Evolutionary conservation across 2,888 invertebrate genomes (phyloP).

Genomic region (Nasonia oneida): DNA sequence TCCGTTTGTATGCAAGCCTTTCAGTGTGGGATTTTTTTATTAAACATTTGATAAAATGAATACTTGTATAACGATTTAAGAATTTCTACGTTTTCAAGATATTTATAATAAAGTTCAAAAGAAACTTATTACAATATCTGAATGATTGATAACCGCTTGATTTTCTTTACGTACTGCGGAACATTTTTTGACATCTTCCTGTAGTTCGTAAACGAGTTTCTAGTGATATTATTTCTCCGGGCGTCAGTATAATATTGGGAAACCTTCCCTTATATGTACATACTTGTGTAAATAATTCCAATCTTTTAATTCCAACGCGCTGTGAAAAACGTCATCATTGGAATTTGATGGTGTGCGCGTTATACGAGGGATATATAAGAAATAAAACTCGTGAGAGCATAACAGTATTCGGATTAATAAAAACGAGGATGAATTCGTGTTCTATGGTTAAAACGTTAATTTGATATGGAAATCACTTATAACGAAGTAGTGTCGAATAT

Average conservation of each 20-base stretch:
- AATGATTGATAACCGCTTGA: conserved; percentile 13
- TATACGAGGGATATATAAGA: conserved; percentile 4
- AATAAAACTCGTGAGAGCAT: not conserved
- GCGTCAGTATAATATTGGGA: conserved; percentile 54
- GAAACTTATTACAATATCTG: conserved; percentile 23
- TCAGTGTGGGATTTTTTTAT: not conserved
- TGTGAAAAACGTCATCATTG: conserved; percentile 13
- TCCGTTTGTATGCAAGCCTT: not conserved
- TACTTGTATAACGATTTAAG: conserved; percentile 13
- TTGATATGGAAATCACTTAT: not conserved
- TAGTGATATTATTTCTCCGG: conserved; percentile 22
- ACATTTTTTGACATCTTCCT: conserved; percentile 40
- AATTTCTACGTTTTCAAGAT: conserved; percentile 53
- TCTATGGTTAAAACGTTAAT: not conserved
- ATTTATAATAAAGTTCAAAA: conserved; percentile 40
- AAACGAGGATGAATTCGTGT: not conserved
- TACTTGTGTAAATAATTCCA: conserved; percentile 75
- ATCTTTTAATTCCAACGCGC: conserved; percentile 61
- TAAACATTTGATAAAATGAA: not conserved
- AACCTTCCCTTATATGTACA: conserved; percentile 71
- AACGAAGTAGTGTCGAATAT: not conserved
- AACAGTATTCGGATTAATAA: not conserved
- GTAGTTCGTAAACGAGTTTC: conserved; percentile 12
- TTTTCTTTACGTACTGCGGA: conserved; percentile 35
- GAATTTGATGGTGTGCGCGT: conserved; percentile 27